These are phyloP conservation scores for Pseudomugil tenellus DNA, from an alignment of 2,797 vertebrate genomes.

Conservation along the genomic window DNA sequence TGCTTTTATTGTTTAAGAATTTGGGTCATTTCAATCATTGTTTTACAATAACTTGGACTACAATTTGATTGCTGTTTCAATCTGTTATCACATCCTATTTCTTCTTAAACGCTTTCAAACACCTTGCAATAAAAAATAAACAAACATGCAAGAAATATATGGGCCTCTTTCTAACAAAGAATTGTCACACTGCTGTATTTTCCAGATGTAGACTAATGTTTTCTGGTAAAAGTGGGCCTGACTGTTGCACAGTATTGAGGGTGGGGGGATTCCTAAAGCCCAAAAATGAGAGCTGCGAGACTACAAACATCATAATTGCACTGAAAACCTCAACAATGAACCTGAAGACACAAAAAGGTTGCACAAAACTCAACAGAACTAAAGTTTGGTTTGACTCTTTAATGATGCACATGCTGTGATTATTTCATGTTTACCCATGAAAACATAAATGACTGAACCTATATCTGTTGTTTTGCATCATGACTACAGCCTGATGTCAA, in stretches of 20 bases:
- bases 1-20: not conserved
- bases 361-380: not conserved
- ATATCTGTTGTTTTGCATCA: not conserved
- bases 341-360: not conserved
- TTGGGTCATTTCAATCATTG: not conserved
- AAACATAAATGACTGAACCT: not conserved
- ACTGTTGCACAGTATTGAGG: not conserved
- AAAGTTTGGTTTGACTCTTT: not conserved
- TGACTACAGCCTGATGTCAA: not conserved
- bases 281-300: not conserved
- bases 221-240: not conserved
- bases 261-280: not conserved
- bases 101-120: not conserved
- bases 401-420: not conserved
- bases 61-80: not conserved
- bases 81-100: not conserved
- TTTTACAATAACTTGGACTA: not conserved
- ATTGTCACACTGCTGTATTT: not conserved
- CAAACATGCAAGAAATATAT: not conserved
- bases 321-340: not conserved
- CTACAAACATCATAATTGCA: not conserved
- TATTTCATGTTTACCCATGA: not conserved
- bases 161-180: not conserved
- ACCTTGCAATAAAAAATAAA: not conserved
- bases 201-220: not conserved